Evolutionary conservation across 2,797 vertebrate species (phyloP).

Genomic region (Phrynocephalus guinanensis): DNA sequence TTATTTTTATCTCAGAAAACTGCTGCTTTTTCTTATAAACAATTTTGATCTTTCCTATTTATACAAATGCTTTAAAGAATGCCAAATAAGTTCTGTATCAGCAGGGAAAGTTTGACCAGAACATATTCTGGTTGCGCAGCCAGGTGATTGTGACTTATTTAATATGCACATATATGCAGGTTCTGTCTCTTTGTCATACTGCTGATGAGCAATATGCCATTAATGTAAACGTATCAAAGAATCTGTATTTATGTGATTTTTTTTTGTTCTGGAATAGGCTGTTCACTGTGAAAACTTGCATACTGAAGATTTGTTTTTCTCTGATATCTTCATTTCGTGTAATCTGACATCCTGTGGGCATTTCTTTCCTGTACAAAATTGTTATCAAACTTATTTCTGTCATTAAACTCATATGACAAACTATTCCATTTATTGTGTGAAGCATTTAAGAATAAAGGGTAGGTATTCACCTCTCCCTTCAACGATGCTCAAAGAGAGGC

Average conservation of each 20-base stretch:
- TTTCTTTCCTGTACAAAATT: slow-evolving; percentile 58
- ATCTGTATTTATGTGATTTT: slow-evolving; percentile 55
- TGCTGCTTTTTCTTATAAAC: slow-evolving; percentile 67
- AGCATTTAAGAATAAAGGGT: not conserved
- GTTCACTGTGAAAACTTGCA: slow-evolving; percentile 46
- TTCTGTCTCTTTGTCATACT: slow-evolving; percentile 50
- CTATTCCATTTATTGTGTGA: slow-evolving; percentile 29
- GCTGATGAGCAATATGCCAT: slow-evolving; percentile 42
- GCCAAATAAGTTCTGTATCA: slow-evolving; percentile 54
- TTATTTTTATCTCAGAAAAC: slow-evolving; percentile 75
- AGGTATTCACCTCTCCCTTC: not conserved
- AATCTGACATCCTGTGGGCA: slow-evolving; percentile 58
- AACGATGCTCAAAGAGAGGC: not conserved
- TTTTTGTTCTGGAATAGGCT: slow-evolving; percentile 54
- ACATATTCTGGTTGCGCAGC: slow-evolving; percentile 45
- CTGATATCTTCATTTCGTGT: slow-evolving; percentile 41
- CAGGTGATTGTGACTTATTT: slow-evolving; percentile 50
- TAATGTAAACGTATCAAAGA: slow-evolving; percentile 40
- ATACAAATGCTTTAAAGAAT: slow-evolving; percentile 69
- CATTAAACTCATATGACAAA: slow-evolving; percentile 72
- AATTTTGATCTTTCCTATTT: slow-evolving; percentile 70
- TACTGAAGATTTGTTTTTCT: slow-evolving; percentile 43
- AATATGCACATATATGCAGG: slow-evolving; percentile 44
- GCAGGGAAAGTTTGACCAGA: slow-evolving; percentile 62
- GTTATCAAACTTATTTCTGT: slow-evolving; percentile 62